Evolutionary conservation across 2,888 invertebrate genomes (phyloP).

Genomic region (Drosophila greeni): DNA sequence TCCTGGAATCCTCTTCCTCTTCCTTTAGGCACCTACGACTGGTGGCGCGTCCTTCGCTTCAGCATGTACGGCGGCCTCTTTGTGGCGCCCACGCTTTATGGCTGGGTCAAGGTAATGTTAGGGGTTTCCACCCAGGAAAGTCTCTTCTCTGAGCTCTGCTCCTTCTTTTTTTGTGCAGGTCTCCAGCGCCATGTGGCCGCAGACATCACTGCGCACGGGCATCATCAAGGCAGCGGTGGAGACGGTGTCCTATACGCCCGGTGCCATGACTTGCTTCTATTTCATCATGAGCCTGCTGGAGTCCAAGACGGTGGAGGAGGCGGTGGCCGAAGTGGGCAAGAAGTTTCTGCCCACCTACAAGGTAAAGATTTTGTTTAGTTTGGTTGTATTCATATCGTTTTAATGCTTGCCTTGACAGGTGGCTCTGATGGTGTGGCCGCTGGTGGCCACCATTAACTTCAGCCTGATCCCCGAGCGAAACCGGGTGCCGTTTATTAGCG

Average conservation of each 20-base stretch:
- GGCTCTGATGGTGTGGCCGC: constrained; percentile 85
- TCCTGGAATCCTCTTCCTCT: neutral
- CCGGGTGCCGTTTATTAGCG: constrained; percentile 85
- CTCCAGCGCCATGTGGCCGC: constrained; percentile 88
- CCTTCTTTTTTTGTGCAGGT: constrained; percentile 32
- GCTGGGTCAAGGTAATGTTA: constrained; percentile 87
- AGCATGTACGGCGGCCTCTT: constrained; percentile 89
- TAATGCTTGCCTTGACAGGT: constrained; percentile 79
- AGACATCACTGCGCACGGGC: constrained; percentile 84
- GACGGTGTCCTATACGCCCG: constrained; percentile 87
- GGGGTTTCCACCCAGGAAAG: neutral
- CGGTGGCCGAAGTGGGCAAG: constrained; percentile 83
- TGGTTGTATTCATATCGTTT: no score
- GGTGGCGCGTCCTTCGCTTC: constrained; percentile 85
- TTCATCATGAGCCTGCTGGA: constrained; percentile 88
- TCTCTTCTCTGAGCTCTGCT: neutral
- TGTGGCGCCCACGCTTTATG: constrained; percentile 89
- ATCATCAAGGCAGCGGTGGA: constrained; percentile 87
- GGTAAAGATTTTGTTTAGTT: constrained; percentile 1
- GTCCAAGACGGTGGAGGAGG: constrained; percentile 82
- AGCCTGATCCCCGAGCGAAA: constrained; percentile 85
- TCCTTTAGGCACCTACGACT: constrained; percentile 81
- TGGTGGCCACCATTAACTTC: constrained; percentile 86
- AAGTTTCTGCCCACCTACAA: constrained; percentile 87
- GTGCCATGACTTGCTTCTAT: constrained; percentile 88